phyloP scores from a whole-genome alignment of 2,888 invertebrate genomes.

The Coelogynopora nodosa region DNA sequence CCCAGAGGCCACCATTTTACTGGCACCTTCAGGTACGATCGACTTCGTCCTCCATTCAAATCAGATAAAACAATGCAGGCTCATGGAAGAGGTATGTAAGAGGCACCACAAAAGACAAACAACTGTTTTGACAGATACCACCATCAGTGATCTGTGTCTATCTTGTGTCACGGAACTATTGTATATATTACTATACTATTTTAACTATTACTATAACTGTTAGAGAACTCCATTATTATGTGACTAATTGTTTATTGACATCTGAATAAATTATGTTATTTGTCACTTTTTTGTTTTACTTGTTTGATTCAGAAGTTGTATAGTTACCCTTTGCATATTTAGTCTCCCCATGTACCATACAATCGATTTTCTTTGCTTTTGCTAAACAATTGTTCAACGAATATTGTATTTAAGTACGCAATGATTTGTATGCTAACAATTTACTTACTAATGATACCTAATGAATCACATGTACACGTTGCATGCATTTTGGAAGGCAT shows the following conservation, averaged over 20 bases:
- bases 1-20: neutral
- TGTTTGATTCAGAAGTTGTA: neutral
- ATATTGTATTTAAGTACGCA: no score
- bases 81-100: neutral
- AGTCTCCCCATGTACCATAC: neutral
- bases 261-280: neutral
- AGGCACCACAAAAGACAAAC: no score
- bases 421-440: neutral
- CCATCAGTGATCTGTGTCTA: neutral
- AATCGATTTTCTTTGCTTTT: neutral
- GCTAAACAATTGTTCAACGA: neutral
- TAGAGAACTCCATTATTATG: neutral
- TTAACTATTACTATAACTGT: neutral
- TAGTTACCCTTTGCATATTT: neutral
- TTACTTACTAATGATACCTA: neutral
- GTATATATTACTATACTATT: neutral
- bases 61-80: neutral
- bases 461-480: slow-evolving; percentile 3
- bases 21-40: neutral
- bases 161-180: neutral
- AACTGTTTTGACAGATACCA: no score
- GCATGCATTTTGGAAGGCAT: neutral
- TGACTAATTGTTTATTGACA: neutral
- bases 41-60: neutral
- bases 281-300: neutral